Conservation (phyloP, 1,140 invertebrate species). For the Drosophila quadrilineata region DNA sequence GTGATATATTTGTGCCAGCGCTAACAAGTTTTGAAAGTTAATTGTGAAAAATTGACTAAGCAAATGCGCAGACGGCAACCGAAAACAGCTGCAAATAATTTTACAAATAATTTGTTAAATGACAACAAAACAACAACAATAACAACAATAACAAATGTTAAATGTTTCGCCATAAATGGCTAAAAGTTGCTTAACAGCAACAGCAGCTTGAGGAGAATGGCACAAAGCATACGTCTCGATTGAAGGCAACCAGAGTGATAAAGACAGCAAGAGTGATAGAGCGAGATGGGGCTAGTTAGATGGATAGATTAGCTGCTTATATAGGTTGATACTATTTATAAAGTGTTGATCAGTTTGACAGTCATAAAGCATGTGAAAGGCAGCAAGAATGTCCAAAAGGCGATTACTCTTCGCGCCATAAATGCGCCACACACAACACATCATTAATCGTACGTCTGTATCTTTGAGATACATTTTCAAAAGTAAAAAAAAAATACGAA, state of each 20-base stretch:
- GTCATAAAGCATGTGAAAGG: conserved; percentile 38
- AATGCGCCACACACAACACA: conserved; percentile 40
- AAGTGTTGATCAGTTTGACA: conserved; percentile 23
- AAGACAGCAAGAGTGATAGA: too few relatives aligned
- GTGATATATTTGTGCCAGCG: neutral
- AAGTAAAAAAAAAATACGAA: neutral
- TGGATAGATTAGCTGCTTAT: conserved; percentile 31
- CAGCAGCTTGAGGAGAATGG: conserved; percentile 45
- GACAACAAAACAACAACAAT: conserved; percentile 14
- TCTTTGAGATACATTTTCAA: neutral
- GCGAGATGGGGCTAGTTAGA: conserved; percentile 21
- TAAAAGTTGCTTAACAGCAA: conserved; percentile 23
- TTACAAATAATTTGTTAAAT: conserved; percentile 57
- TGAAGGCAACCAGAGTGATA: too few relatives aligned
- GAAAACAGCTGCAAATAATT: conserved; percentile 44
- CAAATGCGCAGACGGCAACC: conserved; percentile 54
- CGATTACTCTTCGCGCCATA: conserved; percentile 21
- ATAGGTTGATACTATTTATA: conserved; percentile 25
- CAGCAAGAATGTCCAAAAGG: conserved; percentile 8
- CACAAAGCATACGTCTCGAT: conserved; percentile 32
- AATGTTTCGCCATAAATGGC: conserved; percentile 48
- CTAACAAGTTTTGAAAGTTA: conserved; percentile 54
- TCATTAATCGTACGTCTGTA: conserved; percentile 46
- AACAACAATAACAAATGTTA: conserved; percentile 28
- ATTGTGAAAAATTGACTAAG: conserved; percentile 70